phyloP scores from a whole-genome alignment of 2,797 vertebrate genomes.

The Falco peregrinus region DNA sequence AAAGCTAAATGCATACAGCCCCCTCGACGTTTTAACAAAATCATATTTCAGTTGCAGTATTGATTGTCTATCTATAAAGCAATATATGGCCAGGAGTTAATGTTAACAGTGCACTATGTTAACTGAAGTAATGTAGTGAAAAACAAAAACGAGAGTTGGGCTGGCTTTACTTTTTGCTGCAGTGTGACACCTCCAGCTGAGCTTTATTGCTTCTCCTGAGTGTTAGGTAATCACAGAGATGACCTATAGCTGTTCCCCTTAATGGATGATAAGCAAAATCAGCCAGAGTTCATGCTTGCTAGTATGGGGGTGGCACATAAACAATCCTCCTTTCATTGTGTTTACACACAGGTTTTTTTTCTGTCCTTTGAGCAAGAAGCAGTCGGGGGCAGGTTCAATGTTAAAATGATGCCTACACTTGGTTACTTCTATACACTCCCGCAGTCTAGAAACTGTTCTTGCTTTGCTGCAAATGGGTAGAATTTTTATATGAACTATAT shows the following conservation, averaged over 20 bases:
- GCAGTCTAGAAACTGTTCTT: neutral
- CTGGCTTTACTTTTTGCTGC: constrained; percentile 50
- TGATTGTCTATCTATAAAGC: constrained; percentile 73
- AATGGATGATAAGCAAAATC: constrained; percentile 65
- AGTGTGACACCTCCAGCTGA: constrained; percentile 57
- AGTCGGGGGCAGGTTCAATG: neutral
- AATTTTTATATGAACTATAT: neutral
- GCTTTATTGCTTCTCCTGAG: constrained; percentile 53
- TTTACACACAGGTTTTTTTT: neutral
- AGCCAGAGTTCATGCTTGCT: constrained; percentile 48
- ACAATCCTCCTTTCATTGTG: constrained; percentile 21
- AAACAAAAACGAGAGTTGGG: constrained; percentile 57
- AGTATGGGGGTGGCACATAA: constrained; percentile 31
- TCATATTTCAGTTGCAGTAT: constrained; percentile 75
- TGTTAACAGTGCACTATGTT: constrained; percentile 72
- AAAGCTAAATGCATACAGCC: constrained; percentile 76
- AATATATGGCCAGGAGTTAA: constrained; percentile 73
- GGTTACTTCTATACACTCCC: neutral
- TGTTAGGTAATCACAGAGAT: constrained; percentile 63
- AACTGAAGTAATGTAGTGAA: constrained; percentile 70
- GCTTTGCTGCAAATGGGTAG: neutral
- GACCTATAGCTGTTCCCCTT: constrained; percentile 51
- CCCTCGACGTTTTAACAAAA: constrained; percentile 73
- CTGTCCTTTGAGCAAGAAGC: neutral
- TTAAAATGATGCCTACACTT: neutral